Evolutionary conservation across 2,113 vertebrate genomes (phyloP).

Genomic region (Percina caprodes): DNA sequence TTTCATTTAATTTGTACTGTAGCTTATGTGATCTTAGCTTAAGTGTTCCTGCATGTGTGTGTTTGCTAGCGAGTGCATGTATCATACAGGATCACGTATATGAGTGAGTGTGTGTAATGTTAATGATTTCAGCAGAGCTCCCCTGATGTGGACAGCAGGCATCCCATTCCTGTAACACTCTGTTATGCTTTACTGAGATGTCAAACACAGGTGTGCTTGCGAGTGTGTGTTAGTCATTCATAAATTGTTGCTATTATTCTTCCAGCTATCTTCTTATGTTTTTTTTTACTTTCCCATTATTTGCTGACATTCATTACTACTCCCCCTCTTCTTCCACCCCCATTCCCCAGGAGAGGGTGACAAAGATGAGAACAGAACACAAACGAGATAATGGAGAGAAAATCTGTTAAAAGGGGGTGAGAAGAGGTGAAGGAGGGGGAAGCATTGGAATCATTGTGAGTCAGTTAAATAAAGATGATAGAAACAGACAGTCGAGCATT

Average conservation of each 20-base stretch:
- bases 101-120: constrained; percentile 71
- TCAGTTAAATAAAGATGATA: constrained; percentile 48
- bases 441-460: constrained; percentile 39
- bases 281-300: constrained; percentile 44
- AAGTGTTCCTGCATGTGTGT: constrained; percentile 25
- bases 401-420: constrained; percentile 62
- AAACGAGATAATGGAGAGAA: constrained; percentile 72
- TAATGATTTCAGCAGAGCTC: constrained; percentile 83
- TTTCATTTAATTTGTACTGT: constrained; percentile 18
- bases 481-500: constrained; percentile 50
- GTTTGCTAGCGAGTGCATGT: constrained; percentile 33
- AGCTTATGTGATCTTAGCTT: constrained; percentile 13
- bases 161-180: constrained; percentile 66
- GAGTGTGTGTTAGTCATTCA: constrained; percentile 48
- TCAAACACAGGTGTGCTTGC: constrained; percentile 76
- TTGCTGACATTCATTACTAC: constrained; percentile 54
- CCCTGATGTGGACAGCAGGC: constrained; percentile 69
- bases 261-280: constrained; percentile 35
- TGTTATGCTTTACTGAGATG: constrained; percentile 80
- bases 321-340: constrained; percentile 64
- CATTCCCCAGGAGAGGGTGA: constrained; percentile 76
- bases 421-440: constrained; percentile 27
- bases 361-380: constrained; percentile 73
- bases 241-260: constrained; percentile 55
- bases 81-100: constrained; percentile 63